Conservation (phyloP, 1,140 invertebrate species). For the Cotesia chilonis region DNA sequence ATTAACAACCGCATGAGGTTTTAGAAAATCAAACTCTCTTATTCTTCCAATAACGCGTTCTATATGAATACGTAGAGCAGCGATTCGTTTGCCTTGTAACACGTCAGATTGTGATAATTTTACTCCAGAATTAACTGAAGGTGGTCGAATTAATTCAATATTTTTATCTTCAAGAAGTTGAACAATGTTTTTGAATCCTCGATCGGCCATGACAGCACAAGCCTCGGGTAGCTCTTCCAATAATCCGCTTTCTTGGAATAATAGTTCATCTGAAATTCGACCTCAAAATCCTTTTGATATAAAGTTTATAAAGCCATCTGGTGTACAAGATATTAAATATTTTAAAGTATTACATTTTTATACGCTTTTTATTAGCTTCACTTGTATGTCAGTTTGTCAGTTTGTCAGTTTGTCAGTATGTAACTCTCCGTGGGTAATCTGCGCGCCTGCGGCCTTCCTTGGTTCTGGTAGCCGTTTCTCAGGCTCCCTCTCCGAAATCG, state of each 20-base stretch:
- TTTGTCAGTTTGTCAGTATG: no score
- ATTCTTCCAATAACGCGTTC: conserved; percentile 55
- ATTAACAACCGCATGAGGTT: conserved; percentile 53
- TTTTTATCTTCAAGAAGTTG: conserved; percentile 43
- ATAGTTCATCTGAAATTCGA: conserved; percentile 50
- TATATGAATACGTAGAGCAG: conserved; percentile 59
- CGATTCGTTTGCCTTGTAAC: conserved; percentile 55
- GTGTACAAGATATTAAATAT: conserved; percentile 59
- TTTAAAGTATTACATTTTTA: conserved; percentile 54
- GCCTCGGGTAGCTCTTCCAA: conserved; percentile 45
- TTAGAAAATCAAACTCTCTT: conserved; percentile 56
- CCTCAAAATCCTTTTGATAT: conserved; percentile 59
- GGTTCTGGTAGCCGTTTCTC: no score
- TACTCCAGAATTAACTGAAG: conserved; percentile 48
- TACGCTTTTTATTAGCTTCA: no score
- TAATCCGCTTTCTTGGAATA: conserved; percentile 53
- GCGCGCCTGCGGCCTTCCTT: no score
- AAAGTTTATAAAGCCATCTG: conserved; percentile 60
- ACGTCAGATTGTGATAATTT: conserved; percentile 51
- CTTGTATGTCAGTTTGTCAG: no score
- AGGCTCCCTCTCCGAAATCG: no score
- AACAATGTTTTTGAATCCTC: conserved; percentile 56
- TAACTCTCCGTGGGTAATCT: no score
- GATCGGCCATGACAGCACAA: conserved; percentile 53
- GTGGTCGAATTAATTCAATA: conserved; percentile 53